These are phyloP conservation scores for Erynnis tages DNA, from an alignment of 2,888 invertebrate genomes.

Conservation along the genomic window DNA sequence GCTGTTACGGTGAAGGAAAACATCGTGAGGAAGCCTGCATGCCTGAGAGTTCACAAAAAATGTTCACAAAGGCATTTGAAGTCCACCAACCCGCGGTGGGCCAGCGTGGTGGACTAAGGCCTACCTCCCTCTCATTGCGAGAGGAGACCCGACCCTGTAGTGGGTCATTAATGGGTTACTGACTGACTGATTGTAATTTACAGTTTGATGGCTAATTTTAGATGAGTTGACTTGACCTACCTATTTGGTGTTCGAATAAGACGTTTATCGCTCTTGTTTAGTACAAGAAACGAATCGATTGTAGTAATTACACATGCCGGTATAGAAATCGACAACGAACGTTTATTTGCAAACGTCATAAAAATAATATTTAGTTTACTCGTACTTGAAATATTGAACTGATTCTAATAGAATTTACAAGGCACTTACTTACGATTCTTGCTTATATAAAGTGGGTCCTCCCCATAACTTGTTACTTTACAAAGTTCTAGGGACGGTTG, in stretches of 20 bases:
- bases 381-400: neutral
- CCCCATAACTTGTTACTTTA: slow-evolving; percentile 10
- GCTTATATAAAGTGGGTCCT: slow-evolving; percentile 5
- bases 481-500: slow-evolving; percentile 10
- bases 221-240: neutral
- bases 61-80: no score
- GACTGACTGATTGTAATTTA: no score
- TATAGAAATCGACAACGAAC: neutral
- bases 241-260: neutral
- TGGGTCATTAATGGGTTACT: no score
- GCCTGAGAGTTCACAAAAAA: no score
- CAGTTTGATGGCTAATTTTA: slow-evolving; percentile 49
- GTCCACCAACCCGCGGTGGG: no score
- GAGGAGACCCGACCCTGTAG: no score
- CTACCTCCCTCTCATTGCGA: no score
- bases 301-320: no score
- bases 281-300: neutral
- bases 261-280: neutral
- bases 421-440: slow-evolving; percentile 1
- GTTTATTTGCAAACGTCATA: neutral
- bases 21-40: no score
- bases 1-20: no score
- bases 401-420: neutral
- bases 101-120: no score
- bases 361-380: neutral